Base-by-base conservation (phyloP, 2,888 invertebrate species). In the Orgyia antiqua region DNA sequence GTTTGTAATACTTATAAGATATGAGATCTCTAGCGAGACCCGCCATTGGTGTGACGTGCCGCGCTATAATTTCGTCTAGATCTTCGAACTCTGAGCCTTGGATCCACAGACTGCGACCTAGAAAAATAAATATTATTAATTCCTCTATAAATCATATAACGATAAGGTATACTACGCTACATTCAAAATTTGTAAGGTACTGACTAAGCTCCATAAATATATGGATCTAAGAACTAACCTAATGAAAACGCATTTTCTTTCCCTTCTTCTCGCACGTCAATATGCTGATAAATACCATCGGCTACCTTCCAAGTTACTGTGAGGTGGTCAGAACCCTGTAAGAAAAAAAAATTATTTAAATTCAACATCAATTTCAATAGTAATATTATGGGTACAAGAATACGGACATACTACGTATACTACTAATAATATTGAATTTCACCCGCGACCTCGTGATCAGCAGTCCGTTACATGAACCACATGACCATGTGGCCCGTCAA, bases 271-370 rank as follows among this genome's bases (percentile, higher is more conserved):
- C 93, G 88, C 0, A 99, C 93, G 68, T 98, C 98, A 36, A 99
- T 96, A 67, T 99, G 99, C 68, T 98, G 98, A 65, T 95, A 95
- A 48, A 99, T 94, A 12, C 93, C 93, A 27, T 98, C 95, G 0
- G 95, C 90, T 1, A 99, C 97, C 77, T 99, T 99, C 99, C 99
- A 99, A 0, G 99, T 99, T 1, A 98, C 96, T 0, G 99, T 99
- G 42, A 99, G 80, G 75, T 98, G 98, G 72, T 99, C 96, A 0
- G 93, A 90, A 23, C 97, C 98, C 89, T 86, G 51, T 1, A 61
- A 66, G 8, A 41, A 51, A 9, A 39, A 13, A n/a, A 12, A 31
- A n/a, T n/a, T n/a, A n/a, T n/a, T n/a, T 8, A 19, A 18, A 23
- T 3, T 5, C 4, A 17, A 5, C 4, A 17, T 17, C 4, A 17